Evolutionary conservation across 2,797 vertebrate genomes (phyloP), one percentile per base, ranked within the genome.

Genomic region (Kryptopterus vitreolus): DNA sequence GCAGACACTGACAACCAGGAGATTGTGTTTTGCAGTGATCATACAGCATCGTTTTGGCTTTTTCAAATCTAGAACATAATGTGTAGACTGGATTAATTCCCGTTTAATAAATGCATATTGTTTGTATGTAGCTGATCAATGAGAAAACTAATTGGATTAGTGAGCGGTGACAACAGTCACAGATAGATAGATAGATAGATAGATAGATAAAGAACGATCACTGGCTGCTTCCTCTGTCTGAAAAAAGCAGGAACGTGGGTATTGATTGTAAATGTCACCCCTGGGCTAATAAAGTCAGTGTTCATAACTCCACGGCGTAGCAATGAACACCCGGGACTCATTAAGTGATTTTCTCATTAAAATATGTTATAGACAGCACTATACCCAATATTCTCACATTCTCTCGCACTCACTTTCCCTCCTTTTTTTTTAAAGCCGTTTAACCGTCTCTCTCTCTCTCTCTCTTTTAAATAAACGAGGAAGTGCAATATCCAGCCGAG

Each of bases 321-420:
- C 92, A 93, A 93, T 91, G 91, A 92, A 92, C 89, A 89, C 87
- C 79, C 68, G 50, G 91, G 91, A 91, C 91, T 92, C 93, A 93
- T 92, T 93, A 94, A 92, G 92, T 93, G 92, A 93, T 90, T 89
- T 90, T 85, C 88, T 93, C 92, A 92, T 93, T 92, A 92, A 91
- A 92, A 91, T 84, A 83, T 85, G 85, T 88, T 89, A 89, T 80
- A 87, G 43, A 85, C 88, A 81, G 76, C 6, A 50, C 35, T 72
- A 72, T 12, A 2, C 69, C 18, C 15, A 55, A 50, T n/a, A 1
- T 55, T 62, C 38, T 81, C 82, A 81, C 57, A 29, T 61, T 58
- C 48, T 61, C 66, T 24, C 8, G 9, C 59, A 13, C 63, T 48
- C 52, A 53, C 46, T 52, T 57, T 73, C 78, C 50, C 9, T 10